Base-by-base conservation (phyloP, 2,888 invertebrate species). In the Agrochola macilenta region DNA sequence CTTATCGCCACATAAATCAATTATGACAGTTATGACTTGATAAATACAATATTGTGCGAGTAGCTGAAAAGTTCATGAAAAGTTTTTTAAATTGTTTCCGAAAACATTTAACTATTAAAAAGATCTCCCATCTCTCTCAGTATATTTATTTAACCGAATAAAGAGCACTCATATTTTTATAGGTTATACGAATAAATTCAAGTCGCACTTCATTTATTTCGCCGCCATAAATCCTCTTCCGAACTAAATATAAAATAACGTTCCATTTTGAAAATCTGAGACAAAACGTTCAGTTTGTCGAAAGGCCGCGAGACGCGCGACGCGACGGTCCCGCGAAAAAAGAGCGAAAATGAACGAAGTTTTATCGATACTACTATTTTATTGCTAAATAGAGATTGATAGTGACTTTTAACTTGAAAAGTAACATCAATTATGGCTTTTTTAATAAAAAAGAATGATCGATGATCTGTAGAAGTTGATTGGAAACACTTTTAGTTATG, bases 221-320 rank as follows among this genome's bases (percentile, higher is more conserved):
- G 17, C 30, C 68, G 75, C 83, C 79, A 87, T 85, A 83, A 86
- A 82, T 87, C 76, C 73, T 82, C 70, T 83, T 74, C 39, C 70
- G 65, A 68, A 85, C 82, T 83, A 85, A 83, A 84, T 88, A 87
- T 82, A 84, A 89, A 84, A 74, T 82, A 79, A 86, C 80, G 82
- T 84, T 72, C 78, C 80, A 83, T 81, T 87, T 89, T 69, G 57
- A 82, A 87, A 83, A 85, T 68, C 68, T 60, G 49, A 76, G 20
- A 77, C 70, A 76, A 74, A 78, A 77, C 74, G 64, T 83, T 83
- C 82, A 89, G 85, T 89, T 79, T 75, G 69, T 61, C 68, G 76
- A 79, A 77, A 14, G 69, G 69, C 63, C 70, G 64, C 72, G 74
- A 69, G 30, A 81, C 72, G 78, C 81, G 74, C 78, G 81, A 74